Base-by-base conservation (phyloP, 2,888 invertebrate species). In the Drosophila prolongata region DNA sequence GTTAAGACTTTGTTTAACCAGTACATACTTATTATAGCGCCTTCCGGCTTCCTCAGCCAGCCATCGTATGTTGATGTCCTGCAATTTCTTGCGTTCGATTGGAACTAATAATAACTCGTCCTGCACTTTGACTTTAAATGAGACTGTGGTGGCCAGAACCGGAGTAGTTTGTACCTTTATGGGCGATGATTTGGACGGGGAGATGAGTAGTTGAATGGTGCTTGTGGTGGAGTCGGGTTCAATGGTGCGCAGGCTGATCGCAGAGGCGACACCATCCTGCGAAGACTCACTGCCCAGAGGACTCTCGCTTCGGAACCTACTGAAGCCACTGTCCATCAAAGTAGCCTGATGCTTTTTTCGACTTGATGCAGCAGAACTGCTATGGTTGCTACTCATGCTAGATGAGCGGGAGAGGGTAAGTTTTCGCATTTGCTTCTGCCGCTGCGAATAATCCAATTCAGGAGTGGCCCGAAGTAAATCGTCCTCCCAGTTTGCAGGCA, bases 11-110 rank as follows among this genome's bases (percentile, higher is more conserved):
- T 10, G n/a, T 27, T n/a, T 1, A 4, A 9, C 9, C 1, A 4
- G 0, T n/a, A 42, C 93, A 93, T 91, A 95, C 96, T 95, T 95
- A 80, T 95, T 96, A 93, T 96, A 97, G 90, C 97, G 94, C 62
- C 94, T 93, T 19, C 96, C 95, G 0, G 96, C 95, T 92, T 97
- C 96, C 53, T 96, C 95, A 43, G 95, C 95, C 85, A 97, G 93
- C 97, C 97, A 97, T 75, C 94, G 94, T 81, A 97, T 95, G 57
- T 95, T 96, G 77, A 94, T 93, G 50, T 93, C 94, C 73, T 94
- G 94, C 27, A 95, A 92, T 55, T 93, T 94, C 47, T 94, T 94
- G 69, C 94, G 91, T 43, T 95, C 94, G 49, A 97, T 92, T 0
- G 96, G 96, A 60, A 97, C 95, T 67, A 96, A 89, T 56, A 96